phyloP scores from a whole-genome alignment of 1,140 invertebrate species.

The Tetragnatha versicolor region DNA sequence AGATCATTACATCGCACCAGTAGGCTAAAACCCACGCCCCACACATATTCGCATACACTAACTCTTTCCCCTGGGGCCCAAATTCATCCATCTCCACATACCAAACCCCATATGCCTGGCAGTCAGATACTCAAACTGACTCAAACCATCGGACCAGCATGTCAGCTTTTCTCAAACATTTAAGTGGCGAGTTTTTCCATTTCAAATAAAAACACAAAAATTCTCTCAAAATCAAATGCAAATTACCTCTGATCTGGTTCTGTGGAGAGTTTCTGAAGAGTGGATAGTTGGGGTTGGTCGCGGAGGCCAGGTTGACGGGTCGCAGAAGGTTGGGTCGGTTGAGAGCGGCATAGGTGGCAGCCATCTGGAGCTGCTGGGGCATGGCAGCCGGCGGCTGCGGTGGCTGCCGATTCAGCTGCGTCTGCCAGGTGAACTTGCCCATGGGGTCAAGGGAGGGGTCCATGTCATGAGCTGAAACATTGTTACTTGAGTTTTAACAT shows the following conservation, averaged over 20 bases:
- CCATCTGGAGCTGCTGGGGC: slow-evolving; percentile 36
- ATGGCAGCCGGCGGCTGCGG: background rate
- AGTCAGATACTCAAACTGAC: no score
- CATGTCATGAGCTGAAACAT: slow-evolving; percentile 6
- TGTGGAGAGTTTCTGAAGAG: slow-evolving; percentile 31
- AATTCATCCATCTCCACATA: no score
- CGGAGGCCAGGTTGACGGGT: slow-evolving; percentile 27
- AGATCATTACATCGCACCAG: no score
- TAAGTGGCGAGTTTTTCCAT: no score
- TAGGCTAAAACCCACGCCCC: no score
- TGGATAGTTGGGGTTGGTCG: slow-evolving; percentile 19
- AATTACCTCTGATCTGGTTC: slow-evolving; percentile 39
- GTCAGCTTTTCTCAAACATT: no score
- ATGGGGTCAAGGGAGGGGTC: slow-evolving; percentile 16
- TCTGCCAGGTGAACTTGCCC: slow-evolving; percentile 19
- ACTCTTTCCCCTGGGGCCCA: no score
- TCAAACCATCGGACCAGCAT: no score
- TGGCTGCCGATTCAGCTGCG: slow-evolving; percentile 14
- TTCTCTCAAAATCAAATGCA: background rate
- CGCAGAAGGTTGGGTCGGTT: slow-evolving; percentile 28
- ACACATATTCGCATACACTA: no score
- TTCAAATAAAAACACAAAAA: no score
- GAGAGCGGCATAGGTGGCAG: slow-evolving; percentile 46
- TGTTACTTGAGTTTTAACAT: background rate
- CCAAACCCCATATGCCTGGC: no score